These are phyloP conservation scores for Cheirogaleus major DNA, from an alignment of 2,797 vertebrate genomes.

Conservation along the genomic window DNA sequence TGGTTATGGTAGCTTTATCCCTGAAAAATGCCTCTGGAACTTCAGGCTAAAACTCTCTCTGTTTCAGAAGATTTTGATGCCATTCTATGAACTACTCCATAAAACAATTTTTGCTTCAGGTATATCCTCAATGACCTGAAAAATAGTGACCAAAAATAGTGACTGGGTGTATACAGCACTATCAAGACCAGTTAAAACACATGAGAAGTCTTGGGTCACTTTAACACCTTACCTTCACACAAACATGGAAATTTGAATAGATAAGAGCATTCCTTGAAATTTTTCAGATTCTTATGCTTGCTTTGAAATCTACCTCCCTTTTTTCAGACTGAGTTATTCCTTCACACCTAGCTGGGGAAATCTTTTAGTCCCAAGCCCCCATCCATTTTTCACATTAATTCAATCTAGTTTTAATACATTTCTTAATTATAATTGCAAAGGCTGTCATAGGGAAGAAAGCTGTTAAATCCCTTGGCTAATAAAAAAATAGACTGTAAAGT, in stretches of 20 bases:
- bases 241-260: background rate
- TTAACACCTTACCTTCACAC: background rate
- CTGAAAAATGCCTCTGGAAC: conserved; percentile 36
- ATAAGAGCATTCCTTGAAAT: conserved; percentile 6
- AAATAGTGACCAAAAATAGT: conserved; percentile 5
- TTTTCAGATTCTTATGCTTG: conserved; percentile 41
- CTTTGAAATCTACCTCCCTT: conserved; percentile 11
- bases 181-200: background rate
- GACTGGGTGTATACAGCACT: background rate
- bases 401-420: conserved; percentile 73
- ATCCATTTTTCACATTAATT: conserved; percentile 74
- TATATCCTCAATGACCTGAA: background rate
- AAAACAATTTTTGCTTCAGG: background rate
- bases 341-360: conserved; percentile 58
- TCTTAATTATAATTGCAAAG: conserved; percentile 77
- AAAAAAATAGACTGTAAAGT: conserved; percentile 60
- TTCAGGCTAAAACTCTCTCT: conserved; percentile 8
- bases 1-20: background rate
- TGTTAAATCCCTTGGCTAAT: conserved; percentile 70
- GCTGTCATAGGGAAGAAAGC: conserved; percentile 63
- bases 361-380: conserved; percentile 47
- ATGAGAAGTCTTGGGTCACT: background rate
- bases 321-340: conserved; percentile 57
- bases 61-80: conserved; percentile 23
- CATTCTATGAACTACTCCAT: background rate